These are phyloP conservation scores for Nilaparvata lugens DNA, from an alignment of 1,140 invertebrate species.

Conservation along the genomic window DNA sequence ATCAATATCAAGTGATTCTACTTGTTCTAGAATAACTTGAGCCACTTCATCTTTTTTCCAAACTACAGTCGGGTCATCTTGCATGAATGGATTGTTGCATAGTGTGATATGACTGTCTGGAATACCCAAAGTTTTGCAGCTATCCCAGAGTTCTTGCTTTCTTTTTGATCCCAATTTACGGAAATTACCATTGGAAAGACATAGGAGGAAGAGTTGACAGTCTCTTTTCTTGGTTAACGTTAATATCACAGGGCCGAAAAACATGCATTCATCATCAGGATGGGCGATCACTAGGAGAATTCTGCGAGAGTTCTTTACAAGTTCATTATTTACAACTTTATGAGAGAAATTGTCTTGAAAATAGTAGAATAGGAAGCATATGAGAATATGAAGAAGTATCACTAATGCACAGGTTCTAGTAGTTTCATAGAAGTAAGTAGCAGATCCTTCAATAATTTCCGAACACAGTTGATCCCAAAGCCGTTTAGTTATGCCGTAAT, in stretches of 20 bases:
- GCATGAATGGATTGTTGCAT: conserved; percentile 52
- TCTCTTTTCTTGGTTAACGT: conserved; percentile 49
- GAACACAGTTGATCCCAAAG: too few species aligned
- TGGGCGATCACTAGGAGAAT: conserved; percentile 83
- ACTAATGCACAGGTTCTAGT: too few species aligned
- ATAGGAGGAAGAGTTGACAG: conserved; percentile 68
- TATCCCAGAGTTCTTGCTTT: conserved; percentile 66
- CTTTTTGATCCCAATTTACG: conserved; percentile 56
- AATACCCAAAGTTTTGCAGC: conserved; percentile 70
- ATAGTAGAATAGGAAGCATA: too few species aligned
- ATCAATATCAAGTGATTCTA: conserved; percentile 67
- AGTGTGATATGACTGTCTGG: conserved; percentile 62
- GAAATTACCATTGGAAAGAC: conserved; percentile 73
- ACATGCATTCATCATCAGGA: conserved; percentile 97
- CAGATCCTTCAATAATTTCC: too few species aligned
- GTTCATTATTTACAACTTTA: not conserved
- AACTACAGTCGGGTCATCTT: conserved; percentile 58
- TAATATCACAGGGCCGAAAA: conserved; percentile 87
- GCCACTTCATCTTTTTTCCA: conserved; percentile 69
- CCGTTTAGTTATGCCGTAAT: too few species aligned
- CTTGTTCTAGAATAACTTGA: conserved; percentile 56
- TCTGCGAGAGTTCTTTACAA: conserved; percentile 28
- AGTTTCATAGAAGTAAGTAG: too few species aligned
- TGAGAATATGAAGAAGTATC: too few species aligned
- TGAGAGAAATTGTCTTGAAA: too few species aligned